These are phyloP conservation scores for Symphodus melops DNA, from an alignment of 2,113 vertebrate genomes.

Conservation along the genomic window DNA sequence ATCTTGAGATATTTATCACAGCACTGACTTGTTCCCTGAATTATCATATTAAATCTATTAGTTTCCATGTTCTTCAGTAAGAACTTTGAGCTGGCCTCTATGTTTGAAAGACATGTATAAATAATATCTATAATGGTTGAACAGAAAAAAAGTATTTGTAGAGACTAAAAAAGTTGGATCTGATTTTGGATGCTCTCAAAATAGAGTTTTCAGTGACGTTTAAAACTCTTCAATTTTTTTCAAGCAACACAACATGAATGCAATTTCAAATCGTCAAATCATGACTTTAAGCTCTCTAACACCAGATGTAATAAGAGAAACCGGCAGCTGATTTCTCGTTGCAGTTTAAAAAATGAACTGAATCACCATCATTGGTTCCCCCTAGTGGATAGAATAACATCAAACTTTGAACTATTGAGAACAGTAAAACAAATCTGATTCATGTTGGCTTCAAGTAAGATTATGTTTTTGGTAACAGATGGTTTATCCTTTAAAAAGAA, in stretches of 20 bases:
- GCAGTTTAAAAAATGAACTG: background rate
- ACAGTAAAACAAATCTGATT: background rate
- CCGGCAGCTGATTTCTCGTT: background rate
- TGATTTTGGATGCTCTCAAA: background rate
- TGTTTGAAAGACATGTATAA: too few species aligned
- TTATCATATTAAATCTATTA: too few species aligned
- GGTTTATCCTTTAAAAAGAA: background rate
- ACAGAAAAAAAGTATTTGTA: background rate
- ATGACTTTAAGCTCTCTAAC: background rate
- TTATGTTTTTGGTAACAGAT: background rate
- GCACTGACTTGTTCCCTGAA: too few species aligned
- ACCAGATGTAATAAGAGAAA: background rate
- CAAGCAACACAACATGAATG: background rate
- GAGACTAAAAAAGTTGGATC: background rate
- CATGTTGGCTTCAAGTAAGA: background rate
- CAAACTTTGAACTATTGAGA: background rate
- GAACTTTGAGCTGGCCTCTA: too few species aligned
- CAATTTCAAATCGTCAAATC: background rate
- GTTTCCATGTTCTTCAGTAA: too few species aligned
- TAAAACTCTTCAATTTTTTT: background rate
- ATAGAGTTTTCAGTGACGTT: background rate
- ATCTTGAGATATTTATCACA: too few species aligned
- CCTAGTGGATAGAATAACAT: slow-evolving; percentile 53
- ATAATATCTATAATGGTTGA: background rate
- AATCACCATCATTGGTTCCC: slow-evolving; percentile 47